Conservation (phyloP, 1,140 invertebrate species). For the Drosophila teissieri region DNA sequence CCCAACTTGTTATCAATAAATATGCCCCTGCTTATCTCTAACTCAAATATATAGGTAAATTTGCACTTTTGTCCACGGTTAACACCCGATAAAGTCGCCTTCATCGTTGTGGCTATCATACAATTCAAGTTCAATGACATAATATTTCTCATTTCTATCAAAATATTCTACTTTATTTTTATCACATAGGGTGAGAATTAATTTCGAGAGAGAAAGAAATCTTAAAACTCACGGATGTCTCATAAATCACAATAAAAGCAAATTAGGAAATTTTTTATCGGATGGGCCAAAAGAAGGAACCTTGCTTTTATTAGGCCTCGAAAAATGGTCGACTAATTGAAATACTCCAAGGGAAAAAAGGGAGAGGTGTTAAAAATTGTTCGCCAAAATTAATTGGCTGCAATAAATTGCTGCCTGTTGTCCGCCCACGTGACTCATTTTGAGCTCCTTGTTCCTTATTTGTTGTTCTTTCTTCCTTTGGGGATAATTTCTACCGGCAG, state of each 20-base stretch:
- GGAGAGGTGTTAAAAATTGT: slow-evolving; percentile 65
- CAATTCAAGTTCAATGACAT: slow-evolving; percentile 43
- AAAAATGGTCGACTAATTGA: slow-evolving; percentile 70
- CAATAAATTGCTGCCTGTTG: slow-evolving; percentile 68
- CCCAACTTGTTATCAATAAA: slow-evolving; percentile 6
- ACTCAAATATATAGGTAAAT: background rate
- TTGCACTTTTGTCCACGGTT: background rate
- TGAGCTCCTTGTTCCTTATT: background rate
- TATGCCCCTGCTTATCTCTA: slow-evolving; percentile 13
- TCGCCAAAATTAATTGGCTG: slow-evolving; percentile 70
- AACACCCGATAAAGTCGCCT: slow-evolving; percentile 12
- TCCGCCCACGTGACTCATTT: slow-evolving; percentile 59
- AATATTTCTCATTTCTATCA: slow-evolving; percentile 19
- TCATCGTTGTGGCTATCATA: background rate
- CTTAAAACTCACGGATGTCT: slow-evolving; percentile 28
- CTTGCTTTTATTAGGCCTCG: slow-evolving; percentile 66
- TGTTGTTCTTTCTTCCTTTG: background rate
- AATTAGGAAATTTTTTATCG: slow-evolving; percentile 77
- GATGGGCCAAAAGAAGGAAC: slow-evolving; percentile 18
- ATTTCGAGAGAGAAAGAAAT: background rate
- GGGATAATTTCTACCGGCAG: slow-evolving; percentile 27
- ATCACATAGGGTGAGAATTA: slow-evolving; percentile 2
- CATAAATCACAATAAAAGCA: slow-evolving; percentile 82
- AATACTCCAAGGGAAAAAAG: slow-evolving; percentile 44
- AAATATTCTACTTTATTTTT: slow-evolving; percentile 1